A percentile compares a stretch with the other conserved stretches of the same genome.
These are phyloP conservation scores for Mirounga angustirostris DNA, from an alignment of 2,113 vertebrate species.

Conservation along the genomic window DNA sequence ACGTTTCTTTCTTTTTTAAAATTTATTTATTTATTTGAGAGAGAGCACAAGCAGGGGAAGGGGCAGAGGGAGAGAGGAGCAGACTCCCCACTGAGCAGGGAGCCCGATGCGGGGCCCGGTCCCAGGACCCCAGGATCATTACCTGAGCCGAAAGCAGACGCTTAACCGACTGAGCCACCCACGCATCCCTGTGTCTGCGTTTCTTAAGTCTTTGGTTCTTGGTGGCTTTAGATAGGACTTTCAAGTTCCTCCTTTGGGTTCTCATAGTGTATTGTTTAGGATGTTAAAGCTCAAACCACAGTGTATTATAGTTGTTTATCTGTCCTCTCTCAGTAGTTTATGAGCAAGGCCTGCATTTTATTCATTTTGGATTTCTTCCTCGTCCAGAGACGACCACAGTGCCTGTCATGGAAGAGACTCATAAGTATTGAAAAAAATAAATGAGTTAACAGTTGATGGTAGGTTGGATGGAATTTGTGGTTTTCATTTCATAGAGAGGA, in stretches of 20 bases:
- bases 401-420: not conserved
- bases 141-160: no score
- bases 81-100: no score
- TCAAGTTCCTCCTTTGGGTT: not conserved
- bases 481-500: not conserved
- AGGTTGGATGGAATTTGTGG: not conserved
- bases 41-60: no score
- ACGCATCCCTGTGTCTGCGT: not conserved
- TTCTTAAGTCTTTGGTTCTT: conserved; percentile 10
- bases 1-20: not conserved
- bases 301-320: not conserved
- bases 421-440: conserved; percentile 7
- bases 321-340: not conserved
- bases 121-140: no score
- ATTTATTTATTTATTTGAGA: no score
- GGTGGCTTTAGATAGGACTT: not conserved
- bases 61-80: no score
- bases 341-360: not conserved
- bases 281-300: not conserved
- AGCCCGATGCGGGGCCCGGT: no score
- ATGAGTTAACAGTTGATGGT: conserved; percentile 23
- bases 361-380: conserved; percentile 19
- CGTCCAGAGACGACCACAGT: not conserved
- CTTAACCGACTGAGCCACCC: no score
- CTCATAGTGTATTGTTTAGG: not conserved